phyloP scores from a whole-genome alignment of 1,140 invertebrate genomes.

The Procambarus clarkii region DNA sequence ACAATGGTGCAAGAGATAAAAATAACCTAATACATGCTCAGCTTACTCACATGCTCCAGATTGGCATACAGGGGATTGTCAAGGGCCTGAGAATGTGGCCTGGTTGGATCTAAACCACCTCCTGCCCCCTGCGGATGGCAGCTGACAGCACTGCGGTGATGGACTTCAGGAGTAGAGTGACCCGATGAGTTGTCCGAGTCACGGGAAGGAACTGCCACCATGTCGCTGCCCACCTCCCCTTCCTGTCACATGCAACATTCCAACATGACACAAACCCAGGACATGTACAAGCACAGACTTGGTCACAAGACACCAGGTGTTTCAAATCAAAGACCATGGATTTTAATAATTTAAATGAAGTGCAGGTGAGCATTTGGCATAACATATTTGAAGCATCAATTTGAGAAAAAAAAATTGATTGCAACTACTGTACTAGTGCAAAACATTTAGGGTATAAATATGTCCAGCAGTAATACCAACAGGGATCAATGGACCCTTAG shows the following conservation, averaged over 20 bases:
- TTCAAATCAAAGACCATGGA: constrained; percentile 13
- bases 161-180: constrained; percentile 65
- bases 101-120: constrained; percentile 60
- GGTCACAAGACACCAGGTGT: constrained; percentile 25
- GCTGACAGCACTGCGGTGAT: constrained; percentile 60
- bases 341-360: not conserved
- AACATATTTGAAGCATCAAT: not conserved
- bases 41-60: constrained; percentile 70
- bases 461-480: not conserved
- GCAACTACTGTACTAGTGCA: not conserved
- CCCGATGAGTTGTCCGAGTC: constrained; percentile 67
- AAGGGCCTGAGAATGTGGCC: constrained; percentile 71
- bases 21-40: not conserved
- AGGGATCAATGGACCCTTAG: not conserved
- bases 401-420: not conserved
- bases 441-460: not conserved
- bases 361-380: constrained; percentile 29
- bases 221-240: constrained; percentile 64
- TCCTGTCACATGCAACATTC: constrained; percentile 69
- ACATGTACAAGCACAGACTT: constrained; percentile 42
- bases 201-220: constrained; percentile 62
- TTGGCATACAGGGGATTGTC: constrained; percentile 72
- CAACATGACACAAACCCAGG: constrained; percentile 56
- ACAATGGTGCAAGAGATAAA: not conserved
- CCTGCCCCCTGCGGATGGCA: constrained; percentile 65